Base-by-base conservation (phyloP, 2,888 invertebrate species). In the Belgica antarctica region DNA sequence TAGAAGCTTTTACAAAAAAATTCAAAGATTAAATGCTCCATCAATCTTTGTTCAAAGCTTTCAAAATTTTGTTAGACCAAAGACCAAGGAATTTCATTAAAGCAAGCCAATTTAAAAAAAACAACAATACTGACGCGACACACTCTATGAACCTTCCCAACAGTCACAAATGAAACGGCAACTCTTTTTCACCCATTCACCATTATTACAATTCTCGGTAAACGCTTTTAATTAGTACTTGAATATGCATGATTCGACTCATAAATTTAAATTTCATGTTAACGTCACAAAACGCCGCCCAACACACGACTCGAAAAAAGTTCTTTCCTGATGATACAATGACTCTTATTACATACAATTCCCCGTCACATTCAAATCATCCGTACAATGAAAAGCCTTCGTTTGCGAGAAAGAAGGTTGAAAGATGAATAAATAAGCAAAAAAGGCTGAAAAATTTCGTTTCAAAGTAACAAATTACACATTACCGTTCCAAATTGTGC, bases 401-500 rank as follows among this genome's bases (percentile, higher is more conserved):
- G 12, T 57, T 57, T 17, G 19, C 57, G 22, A 62, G 22, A 27
- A 15, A 31, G 24, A 10, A 10, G 17, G 47, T 15, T 22, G 19
- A 19, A 25, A 57, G 22, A 57, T 19, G 57, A 57, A 57, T 57
- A 24, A 57, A 57, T 22, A 57, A 22, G 12, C 8, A 15, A 57
- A 57, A 41, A 41, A 31, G 2, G 41, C 15, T 41, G 3, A 41
- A 41, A 5, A 41, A 15, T 15, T 41, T 15, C 15, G 41, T n/a
- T n/a, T n/a, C 41, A 15, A 41, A 41, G 41, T 15, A 41, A 41
- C 41, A 41, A 41, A 41, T 3, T 10, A 41, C 15, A 7, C 15
- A 12, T 76, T 93, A 68, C 1, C 80, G 75, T 89, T 78, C 91
- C 86, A 76, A 92, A 77, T 79, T 88, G 85, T 19, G 87, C 86